A percentile compares a stretch with the other conserved stretches of the same genome.
Evolutionary conservation across 2,888 invertebrate genomes (phyloP).

Genomic region (Crepidodera aurea): DNA sequence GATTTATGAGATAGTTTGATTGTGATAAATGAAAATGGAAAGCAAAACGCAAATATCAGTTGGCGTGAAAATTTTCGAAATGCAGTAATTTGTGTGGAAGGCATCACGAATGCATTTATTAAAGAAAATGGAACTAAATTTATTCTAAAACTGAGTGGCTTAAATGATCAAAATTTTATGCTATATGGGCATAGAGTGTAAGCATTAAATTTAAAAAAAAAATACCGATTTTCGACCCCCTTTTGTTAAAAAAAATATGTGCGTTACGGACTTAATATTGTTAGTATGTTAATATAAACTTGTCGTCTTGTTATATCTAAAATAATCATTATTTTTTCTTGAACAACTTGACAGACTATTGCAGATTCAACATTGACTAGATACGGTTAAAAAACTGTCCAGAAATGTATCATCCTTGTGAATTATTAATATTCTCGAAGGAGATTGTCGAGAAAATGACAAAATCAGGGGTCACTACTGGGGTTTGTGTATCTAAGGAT

Average conservation of each 20-base stretch:
- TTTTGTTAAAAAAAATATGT: no score
- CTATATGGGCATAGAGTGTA: no score
- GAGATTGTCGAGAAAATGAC: slow-evolving; percentile 11
- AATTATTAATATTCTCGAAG: slow-evolving; percentile 23
- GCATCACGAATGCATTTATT: slow-evolving; percentile 12
- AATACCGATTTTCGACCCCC: no score
- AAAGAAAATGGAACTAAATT: slow-evolving; percentile 1
- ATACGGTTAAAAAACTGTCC: neutral
- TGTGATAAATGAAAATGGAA: slow-evolving; percentile 41
- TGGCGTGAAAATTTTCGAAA: slow-evolving; percentile 22
- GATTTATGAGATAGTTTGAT: slow-evolving; percentile 41
- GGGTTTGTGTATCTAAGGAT: slow-evolving; percentile 29
- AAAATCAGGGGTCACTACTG: slow-evolving; percentile 28
- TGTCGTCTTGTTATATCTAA: no score
- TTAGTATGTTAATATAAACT: no score
- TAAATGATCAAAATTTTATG: no score
- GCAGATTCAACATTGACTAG: no score
- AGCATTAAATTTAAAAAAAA: no score
- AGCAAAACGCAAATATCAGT: slow-evolving; percentile 29
- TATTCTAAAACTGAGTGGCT: neutral
- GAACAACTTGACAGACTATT: no score
- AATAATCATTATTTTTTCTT: no score
- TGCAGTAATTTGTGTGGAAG: slow-evolving; percentile 15
- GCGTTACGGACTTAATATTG: no score
- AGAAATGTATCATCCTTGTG: neutral